These are phyloP conservation scores for Aphaenogaster floridana DNA, from an alignment of 1,140 invertebrate genomes.

Conservation along the genomic window DNA sequence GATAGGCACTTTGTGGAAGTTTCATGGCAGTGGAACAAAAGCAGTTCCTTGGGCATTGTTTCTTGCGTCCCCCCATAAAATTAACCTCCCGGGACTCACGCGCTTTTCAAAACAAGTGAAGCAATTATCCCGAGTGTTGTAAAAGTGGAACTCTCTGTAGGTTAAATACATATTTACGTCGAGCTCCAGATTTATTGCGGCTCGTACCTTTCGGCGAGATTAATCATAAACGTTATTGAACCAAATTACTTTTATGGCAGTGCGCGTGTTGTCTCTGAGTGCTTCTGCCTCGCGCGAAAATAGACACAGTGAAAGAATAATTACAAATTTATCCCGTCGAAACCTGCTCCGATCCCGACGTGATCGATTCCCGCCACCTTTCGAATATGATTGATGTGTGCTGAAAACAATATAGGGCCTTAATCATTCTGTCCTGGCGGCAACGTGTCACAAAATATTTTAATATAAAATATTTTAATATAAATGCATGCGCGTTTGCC, in stretches of 20 bases:
- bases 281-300: conserved; percentile 2
- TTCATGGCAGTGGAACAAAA: conserved; percentile 40
- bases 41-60: conserved; percentile 49
- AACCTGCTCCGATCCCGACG: conserved; percentile 95
- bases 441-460: conserved; percentile 22
- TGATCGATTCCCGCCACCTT: conserved; percentile 95
- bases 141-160: conserved; percentile 35
- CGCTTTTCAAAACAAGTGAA: conserved; percentile 41
- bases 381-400: conserved; percentile 97
- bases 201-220: background rate
- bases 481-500: conserved; percentile 36
- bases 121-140: conserved; percentile 39
- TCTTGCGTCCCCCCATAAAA: conserved; percentile 32
- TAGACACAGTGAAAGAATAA: conserved; percentile 83
- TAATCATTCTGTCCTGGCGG: conserved; percentile 37
- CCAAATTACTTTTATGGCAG: background rate
- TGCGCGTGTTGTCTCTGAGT: conserved; percentile 50
- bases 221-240: conserved; percentile 17
- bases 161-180: conserved; percentile 33
- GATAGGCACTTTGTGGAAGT: conserved; percentile 45
- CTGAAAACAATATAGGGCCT: conserved; percentile 87
- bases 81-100: conserved; percentile 43
- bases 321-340: conserved; percentile 97
- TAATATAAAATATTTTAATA: conserved; percentile 46
- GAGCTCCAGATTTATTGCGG: background rate